phyloP scores from a whole-genome alignment of 2,888 invertebrate species.

The Synanthedon andrenaeformis region DNA sequence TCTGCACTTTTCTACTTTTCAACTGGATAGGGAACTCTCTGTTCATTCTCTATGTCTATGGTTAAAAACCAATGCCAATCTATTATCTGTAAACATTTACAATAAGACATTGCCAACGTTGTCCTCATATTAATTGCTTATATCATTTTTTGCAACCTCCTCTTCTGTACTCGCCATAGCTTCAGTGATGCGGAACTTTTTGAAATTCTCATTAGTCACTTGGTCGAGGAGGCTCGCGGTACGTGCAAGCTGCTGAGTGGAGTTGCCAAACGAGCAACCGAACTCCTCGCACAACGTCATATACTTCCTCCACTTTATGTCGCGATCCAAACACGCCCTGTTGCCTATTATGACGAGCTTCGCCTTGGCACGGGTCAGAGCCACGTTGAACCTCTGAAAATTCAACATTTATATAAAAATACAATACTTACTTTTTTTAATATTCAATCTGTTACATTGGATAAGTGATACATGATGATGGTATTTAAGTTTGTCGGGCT shows the following conservation, averaged over 20 bases:
- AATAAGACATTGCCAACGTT: too few relatives aligned
- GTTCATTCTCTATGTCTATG: too few relatives aligned
- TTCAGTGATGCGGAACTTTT: slow-evolving; percentile 22
- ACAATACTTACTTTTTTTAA: too few relatives aligned
- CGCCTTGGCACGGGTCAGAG: slow-evolving; percentile 78
- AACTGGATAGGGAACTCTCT: too few relatives aligned
- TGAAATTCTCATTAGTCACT: slow-evolving; percentile 20
- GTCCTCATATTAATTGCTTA: too few relatives aligned
- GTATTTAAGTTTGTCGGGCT: too few relatives aligned
- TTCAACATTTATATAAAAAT: not conserved
- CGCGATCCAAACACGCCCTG: slow-evolving; percentile 46
- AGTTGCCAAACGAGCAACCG: slow-evolving; percentile 39
- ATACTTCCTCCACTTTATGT: slow-evolving; percentile 39
- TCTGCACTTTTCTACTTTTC: too few relatives aligned
- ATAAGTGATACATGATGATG: too few relatives aligned
- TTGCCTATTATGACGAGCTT: slow-evolving; percentile 73
- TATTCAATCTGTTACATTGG: not conserved
- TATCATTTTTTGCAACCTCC: slow-evolving; percentile 3
- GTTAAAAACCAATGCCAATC: too few relatives aligned
- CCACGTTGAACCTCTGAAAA: slow-evolving; percentile 79
- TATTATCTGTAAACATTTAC: too few relatives aligned
- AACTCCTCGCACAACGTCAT: slow-evolving; percentile 37
- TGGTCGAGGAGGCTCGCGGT: slow-evolving; percentile 21
- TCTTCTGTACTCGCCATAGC: slow-evolving; percentile 11
- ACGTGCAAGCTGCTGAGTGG: slow-evolving; percentile 30